Base-by-base conservation (phyloP, 2,113 vertebrate genomes). In the Trichomycterus rosablanca region DNA sequence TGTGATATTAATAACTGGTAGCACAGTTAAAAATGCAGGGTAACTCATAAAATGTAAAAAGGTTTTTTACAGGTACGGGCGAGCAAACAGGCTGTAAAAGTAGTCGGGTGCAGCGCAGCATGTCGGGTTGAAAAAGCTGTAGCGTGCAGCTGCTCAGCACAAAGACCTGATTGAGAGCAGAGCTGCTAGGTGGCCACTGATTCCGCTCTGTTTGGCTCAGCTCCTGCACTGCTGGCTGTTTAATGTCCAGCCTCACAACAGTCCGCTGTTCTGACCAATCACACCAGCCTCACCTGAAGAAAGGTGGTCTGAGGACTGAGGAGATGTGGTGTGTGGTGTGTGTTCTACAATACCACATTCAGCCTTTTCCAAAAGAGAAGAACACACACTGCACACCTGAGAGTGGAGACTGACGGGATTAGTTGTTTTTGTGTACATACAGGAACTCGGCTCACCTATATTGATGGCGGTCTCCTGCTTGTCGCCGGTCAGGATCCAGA, bases 401-500 rank as follows among this genome's bases (percentile, higher is more conserved):
- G 10, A 44, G 16, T 43, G 12, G 2, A 12, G 4, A 15, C 16
- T 43, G 39, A 65, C 24, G 5, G 32, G 18, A 2, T n/a, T n/a
- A n/a, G n/a, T n/a, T n/a, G n/a, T n/a, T n/a, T n/a, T n/a, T n/a
- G n/a, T n/a, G 49, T 9, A 30, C 26, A 4, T 3, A 30, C 7
- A 7, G 26, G 26, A 30, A 30, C 22, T 40, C 14, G 22, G 34
- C 42, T 80, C 85, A 98, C 96, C 96, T 0, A 98, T 97, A 73
- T 98, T 98, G 74, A 98, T 95, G 70, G 96, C 96, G 0, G 95
- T 98, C 81, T 98, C 96, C 76, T 98, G 96, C 77, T 98, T 98
- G 87, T 98, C 96, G 2, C 96, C 96, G 0, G 96, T 98, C 71
- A 98, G 89, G 77, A 97, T 96, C 96, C 94, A 98, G 82, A 98